A percentile compares a stretch with the other conserved stretches of the same genome.
phyloP scores from a whole-genome alignment of 2,888 invertebrate genomes.

The Drosophila monieri region DNA sequence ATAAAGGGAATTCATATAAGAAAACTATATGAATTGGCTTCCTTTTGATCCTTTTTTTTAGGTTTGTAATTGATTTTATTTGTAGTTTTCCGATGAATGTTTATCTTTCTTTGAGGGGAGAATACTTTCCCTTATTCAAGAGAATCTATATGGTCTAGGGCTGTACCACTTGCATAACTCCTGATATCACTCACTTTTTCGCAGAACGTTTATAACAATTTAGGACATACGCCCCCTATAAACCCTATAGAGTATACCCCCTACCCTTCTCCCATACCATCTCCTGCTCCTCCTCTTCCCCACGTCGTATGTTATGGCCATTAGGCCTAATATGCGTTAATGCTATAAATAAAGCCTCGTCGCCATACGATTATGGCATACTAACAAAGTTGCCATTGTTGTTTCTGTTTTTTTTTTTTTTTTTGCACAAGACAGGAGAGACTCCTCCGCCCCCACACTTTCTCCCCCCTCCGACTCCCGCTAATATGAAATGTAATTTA shows the following conservation, averaged over 20 bases:
- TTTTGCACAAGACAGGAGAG: constrained; percentile 25
- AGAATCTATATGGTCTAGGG: too few relatives aligned
- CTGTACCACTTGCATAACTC: constrained; percentile 35
- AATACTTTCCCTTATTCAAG: too few relatives aligned
- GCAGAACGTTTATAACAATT: constrained; percentile 62
- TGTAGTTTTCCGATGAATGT: neutral
- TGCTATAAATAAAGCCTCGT: constrained; percentile 72
- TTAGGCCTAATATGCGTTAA: constrained; percentile 77
- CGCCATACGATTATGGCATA: constrained; percentile 76
- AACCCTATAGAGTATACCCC: neutral
- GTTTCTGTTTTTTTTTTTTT: constrained; percentile 8
- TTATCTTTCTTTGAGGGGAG: neutral
- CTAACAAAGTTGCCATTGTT: constrained; percentile 64
- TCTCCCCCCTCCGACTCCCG: constrained; percentile 11
- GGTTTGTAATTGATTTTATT: constrained; percentile 9
- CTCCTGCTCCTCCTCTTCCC: neutral
- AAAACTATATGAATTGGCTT: constrained; percentile 5
- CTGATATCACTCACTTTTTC: constrained; percentile 45
- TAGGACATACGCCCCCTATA: constrained; percentile 6
- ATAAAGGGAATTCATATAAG: neutral
- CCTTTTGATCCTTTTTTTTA: constrained; percentile 9
- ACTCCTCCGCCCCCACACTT: neutral
- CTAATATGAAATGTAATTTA: constrained; percentile 69
- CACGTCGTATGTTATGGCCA: constrained; percentile 64
- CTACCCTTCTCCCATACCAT: neutral